Conservation (phyloP, 2,888 invertebrate genomes). For the Heliconius cydno region DNA sequence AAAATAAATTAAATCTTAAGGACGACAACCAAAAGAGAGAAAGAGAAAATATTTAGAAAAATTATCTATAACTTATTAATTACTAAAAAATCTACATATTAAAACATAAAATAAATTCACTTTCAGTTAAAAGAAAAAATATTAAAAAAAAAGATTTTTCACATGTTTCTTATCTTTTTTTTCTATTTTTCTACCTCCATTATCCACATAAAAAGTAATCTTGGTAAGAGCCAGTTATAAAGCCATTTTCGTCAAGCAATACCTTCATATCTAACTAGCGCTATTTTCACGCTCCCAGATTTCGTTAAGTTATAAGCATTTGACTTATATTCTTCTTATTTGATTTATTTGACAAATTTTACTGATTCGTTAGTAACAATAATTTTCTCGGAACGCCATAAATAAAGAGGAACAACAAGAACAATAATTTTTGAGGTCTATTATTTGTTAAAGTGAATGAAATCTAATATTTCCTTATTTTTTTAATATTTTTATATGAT, state of each 20-base stretch:
- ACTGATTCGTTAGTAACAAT: not conserved
- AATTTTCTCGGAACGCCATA: too few relatives aligned
- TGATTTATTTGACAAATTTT: not conserved
- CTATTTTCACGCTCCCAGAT: not conserved
- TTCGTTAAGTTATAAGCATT: not conserved
- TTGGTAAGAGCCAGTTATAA: constrained; percentile 16
- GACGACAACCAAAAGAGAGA: too few relatives aligned
- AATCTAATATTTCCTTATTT: not conserved
- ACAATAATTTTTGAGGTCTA: not conserved
- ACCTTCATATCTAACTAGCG: not conserved
- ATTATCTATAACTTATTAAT: too few relatives aligned
- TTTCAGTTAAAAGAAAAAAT: too few relatives aligned
- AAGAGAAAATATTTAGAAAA: too few relatives aligned
- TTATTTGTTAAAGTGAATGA: not conserved
- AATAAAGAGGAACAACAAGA: too few relatives aligned
- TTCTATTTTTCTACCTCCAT: not conserved
- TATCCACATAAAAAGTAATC: constrained; percentile 11
- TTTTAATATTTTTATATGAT: not conserved
- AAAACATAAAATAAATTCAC: too few relatives aligned
- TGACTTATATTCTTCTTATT: not conserved
- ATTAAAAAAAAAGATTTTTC: too few relatives aligned
- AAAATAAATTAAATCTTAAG: too few relatives aligned
- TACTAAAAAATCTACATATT: too few relatives aligned
- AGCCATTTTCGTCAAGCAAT: not conserved
- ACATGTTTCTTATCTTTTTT: too few relatives aligned